These are phyloP conservation scores for Darevskia mixta DNA, from an alignment of 2,797 vertebrate genomes.

Conservation along the genomic window DNA sequence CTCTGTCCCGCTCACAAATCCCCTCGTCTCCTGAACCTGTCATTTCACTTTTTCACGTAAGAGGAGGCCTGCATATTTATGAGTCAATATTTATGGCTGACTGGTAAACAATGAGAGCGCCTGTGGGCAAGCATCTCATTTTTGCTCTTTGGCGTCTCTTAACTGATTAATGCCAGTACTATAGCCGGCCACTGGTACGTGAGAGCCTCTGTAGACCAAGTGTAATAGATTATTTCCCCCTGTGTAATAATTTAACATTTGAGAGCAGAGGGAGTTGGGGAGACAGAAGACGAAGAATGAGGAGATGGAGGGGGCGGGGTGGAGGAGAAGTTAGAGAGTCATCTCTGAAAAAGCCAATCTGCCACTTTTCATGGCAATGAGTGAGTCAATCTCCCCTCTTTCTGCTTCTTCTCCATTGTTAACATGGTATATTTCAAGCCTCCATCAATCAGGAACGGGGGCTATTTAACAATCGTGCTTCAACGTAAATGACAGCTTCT, in stretches of 20 bases:
- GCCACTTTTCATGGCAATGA: constrained; percentile 1
- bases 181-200: background rate
- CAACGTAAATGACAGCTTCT: constrained; percentile 22
- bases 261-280: background rate
- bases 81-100: constrained; percentile 15
- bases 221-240: constrained; percentile 17
- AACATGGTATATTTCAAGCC: background rate
- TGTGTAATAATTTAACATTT: constrained; percentile 23
- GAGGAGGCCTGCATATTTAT: constrained; percentile 28
- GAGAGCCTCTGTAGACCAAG: constrained; percentile 2
- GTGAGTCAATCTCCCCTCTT: background rate
- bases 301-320: background rate
- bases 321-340: background rate
- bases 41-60: constrained; percentile 10
- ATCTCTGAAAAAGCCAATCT: constrained; percentile 1
- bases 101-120: constrained; percentile 11
- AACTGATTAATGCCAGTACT: constrained; percentile 17
- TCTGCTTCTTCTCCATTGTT: background rate
- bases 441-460: constrained; percentile 7
- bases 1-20: background rate
- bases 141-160: constrained; percentile 7
- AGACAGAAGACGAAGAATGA: background rate
- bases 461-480: constrained; percentile 11
- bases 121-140: constrained; percentile 14
- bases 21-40: background rate